Evolutionary conservation across 2,888 invertebrate species (phyloP).

Genomic region (Machimus atricapillus): DNA sequence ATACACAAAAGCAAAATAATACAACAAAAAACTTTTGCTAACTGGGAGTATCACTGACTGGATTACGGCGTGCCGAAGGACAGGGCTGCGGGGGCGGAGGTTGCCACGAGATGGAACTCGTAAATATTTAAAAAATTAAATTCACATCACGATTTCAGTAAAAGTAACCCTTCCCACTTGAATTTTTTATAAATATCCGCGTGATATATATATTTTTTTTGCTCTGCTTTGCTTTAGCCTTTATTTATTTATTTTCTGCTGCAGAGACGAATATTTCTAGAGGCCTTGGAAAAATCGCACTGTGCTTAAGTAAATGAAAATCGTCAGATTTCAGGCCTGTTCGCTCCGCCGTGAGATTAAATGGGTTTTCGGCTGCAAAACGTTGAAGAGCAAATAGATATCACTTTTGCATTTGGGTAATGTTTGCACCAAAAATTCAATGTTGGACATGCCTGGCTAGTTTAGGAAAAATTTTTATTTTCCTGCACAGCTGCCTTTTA

Average conservation of each 20-base stretch:
- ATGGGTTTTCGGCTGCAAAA: not conserved
- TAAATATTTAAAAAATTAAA: constrained; percentile 17
- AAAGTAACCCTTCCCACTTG: not conserved
- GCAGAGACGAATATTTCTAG: not conserved
- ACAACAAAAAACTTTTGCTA: not conserved
- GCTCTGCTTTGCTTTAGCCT: not conserved
- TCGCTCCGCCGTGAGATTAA: not conserved
- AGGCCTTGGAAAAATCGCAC: not conserved
- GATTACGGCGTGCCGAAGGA: not conserved
- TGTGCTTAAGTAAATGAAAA: not conserved
- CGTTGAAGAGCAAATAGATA: not conserved
- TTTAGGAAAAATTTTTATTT: not conserved
- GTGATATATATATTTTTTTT: not conserved
- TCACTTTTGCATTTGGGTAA: not conserved
- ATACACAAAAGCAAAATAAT: not conserved
- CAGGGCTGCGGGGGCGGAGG: not conserved
- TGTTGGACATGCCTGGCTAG: not conserved
- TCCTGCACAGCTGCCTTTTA: not conserved
- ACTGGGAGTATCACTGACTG: not conserved
- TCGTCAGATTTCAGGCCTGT: not conserved
- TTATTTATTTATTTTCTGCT: not conserved
- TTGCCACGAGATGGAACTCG: not conserved
- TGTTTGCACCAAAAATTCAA: not conserved
- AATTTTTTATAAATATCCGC: constrained; percentile 11
- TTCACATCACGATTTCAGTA: constrained; percentile 14